Evolutionary conservation across 2,113 vertebrate genomes (phyloP), one percentile per base, ranked within the genome.

Genomic region (Alethe diademata): DNA sequence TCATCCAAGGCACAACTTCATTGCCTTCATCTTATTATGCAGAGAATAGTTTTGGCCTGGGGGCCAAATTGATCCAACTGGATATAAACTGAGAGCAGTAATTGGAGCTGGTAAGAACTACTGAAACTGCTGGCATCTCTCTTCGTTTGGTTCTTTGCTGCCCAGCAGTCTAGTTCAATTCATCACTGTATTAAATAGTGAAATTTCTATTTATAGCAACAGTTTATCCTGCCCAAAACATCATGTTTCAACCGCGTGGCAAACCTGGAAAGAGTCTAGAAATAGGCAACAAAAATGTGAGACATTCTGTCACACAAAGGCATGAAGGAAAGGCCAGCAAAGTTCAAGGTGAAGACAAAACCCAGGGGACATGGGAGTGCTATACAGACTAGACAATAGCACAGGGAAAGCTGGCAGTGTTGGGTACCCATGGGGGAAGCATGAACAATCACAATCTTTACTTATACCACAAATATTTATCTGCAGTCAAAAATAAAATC

Each of bases 231-330:
- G 51, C 40, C 66, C 72, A 82, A 91, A 95, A 65, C 61, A 80
- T 66, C 36, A 19, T 6, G 6, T 83, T 88, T 81, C 54, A 83
- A 54, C 7, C 35, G 42, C 9, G 10, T 76, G 40, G 43, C 58
- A 92, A 96, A 87, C 92, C 80, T 91, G 65, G 76, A 86, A 86
- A 80, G n/a, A 61, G 35, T 61, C 67, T 88, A 76, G 54, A 90
- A 92, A 83, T 9, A 84, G 28, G 50, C 66, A 92, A 33, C 5
- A 11, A 70, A 76, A 88, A 72, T 15, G 22, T 61, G 60, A 82
- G 73, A 60, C 4, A 57, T 84, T 78, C 28, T 23, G 61, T 31
- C 25, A 25, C n/a, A 43, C 12, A 72, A 67, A 90, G 26, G 60
- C 61, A 72, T 7, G 45, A 89, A 88, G 38, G 33, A 75, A 82